Evolutionary conservation across 1,140 invertebrate genomes (phyloP).

Genomic region (Nixonia krombeini): DNA sequence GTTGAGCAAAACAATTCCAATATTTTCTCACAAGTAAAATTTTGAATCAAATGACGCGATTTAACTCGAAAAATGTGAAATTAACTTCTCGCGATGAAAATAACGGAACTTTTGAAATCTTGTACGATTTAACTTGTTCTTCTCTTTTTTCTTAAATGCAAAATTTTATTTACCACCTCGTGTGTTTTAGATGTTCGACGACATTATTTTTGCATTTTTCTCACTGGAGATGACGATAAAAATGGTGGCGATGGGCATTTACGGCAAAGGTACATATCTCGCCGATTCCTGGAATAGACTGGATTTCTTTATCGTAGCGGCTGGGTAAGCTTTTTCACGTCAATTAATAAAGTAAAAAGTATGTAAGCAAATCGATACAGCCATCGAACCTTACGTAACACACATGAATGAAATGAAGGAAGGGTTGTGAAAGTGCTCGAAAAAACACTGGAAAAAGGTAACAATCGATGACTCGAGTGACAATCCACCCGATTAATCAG

Average conservation of each 20-base stretch:
- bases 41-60: no score
- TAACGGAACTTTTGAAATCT: not conserved
- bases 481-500: no score
- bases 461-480: no score
- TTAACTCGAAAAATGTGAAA: no score
- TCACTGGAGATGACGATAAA: slow-evolving; percentile 97
- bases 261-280: slow-evolving; percentile 93
- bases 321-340: slow-evolving; percentile 81
- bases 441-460: no score
- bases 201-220: slow-evolving; percentile 99
- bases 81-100: not conserved
- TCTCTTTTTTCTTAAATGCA: no score
- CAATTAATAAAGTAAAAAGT: slow-evolving; percentile 43
- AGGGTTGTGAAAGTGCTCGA: no score
- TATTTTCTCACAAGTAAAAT: no score
- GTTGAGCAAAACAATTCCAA: no score
- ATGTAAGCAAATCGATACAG: slow-evolving; percentile 30
- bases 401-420: no score
- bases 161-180: not conserved
- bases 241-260: slow-evolving; percentile 99
- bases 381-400: slow-evolving; percentile 2
- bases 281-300: slow-evolving; percentile 98
- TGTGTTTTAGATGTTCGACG: slow-evolving; percentile 89
- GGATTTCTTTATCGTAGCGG: slow-evolving; percentile 98
- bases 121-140: not conserved